Evolutionary conservation across 2,113 vertebrate genomes (phyloP).

Genomic region (Paralichthys olivaceus): DNA sequence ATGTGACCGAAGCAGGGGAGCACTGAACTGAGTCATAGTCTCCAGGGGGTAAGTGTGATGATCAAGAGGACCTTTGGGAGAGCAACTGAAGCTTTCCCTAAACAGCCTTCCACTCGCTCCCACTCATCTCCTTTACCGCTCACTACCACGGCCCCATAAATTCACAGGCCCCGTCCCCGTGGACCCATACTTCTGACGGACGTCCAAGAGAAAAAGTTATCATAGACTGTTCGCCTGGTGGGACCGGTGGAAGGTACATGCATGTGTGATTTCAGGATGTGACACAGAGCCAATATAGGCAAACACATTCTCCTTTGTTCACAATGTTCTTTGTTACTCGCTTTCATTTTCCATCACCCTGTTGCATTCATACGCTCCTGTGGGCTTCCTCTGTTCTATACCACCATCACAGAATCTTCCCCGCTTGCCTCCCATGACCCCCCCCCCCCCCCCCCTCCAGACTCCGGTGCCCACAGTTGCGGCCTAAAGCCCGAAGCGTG

Average conservation of each 20-base stretch:
- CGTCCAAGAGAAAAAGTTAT: constrained; percentile 52
- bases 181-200: constrained; percentile 36
- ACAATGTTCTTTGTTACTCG: background rate
- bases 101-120: constrained; percentile 54
- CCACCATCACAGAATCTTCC: constrained; percentile 7
- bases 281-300: background rate
- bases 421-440: constrained; percentile 21
- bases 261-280: constrained; percentile 8
- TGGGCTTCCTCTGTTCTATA: background rate
- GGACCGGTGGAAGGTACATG: constrained; percentile 11
- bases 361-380: constrained; percentile 8
- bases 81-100: constrained; percentile 47
- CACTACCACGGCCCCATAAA: constrained; percentile 58
- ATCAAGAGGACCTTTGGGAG: constrained; percentile 65
- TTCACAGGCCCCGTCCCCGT: constrained; percentile 30
- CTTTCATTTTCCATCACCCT: background rate
- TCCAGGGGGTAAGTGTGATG: constrained; percentile 45
- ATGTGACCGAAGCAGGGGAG: constrained; percentile 52
- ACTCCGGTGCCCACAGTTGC: constrained; percentile 31
- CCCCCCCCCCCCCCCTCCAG: background rate
- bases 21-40: constrained; percentile 64
- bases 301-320: background rate
- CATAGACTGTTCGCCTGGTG: constrained; percentile 31
- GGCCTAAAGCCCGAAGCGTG: constrained; percentile 46
- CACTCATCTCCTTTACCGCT: constrained; percentile 52